Conservation (phyloP, 2,113 vertebrate genomes). For the Petrocephalus zakoni region DNA sequence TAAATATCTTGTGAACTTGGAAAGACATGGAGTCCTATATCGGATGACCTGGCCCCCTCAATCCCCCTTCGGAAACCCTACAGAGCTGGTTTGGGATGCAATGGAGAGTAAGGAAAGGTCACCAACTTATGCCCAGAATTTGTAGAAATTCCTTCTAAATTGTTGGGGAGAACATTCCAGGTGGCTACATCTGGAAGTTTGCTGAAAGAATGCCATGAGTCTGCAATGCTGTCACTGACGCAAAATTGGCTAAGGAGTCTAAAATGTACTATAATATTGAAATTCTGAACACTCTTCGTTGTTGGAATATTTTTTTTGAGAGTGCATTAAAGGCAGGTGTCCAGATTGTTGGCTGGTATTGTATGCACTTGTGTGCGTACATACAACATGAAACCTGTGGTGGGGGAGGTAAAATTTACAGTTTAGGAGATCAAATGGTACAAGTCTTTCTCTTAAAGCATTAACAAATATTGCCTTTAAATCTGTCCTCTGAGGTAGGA, state of each 20-base stretch:
- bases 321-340: no score
- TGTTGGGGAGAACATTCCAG: background rate
- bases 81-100: background rate
- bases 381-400: background rate
- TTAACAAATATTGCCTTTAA: background rate
- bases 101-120: background rate
- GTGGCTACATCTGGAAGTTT: background rate
- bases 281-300: background rate
- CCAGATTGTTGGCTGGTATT: background rate
- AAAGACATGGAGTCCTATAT: no score
- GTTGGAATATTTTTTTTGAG: background rate
- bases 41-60: background rate
- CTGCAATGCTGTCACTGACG: background rate
- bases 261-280: background rate
- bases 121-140: background rate
- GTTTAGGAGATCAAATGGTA: background rate
- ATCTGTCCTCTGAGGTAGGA: background rate
- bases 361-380: background rate
- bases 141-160: background rate
- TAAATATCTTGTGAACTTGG: no score
- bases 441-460: background rate
- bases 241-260: background rate
- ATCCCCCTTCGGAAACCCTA: background rate
- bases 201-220: background rate
- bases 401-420: background rate